Base-by-base conservation (phyloP, 30 jellyfish, hydroid and myxozoan genomes). In the Chironex yamaguchii region DNA sequence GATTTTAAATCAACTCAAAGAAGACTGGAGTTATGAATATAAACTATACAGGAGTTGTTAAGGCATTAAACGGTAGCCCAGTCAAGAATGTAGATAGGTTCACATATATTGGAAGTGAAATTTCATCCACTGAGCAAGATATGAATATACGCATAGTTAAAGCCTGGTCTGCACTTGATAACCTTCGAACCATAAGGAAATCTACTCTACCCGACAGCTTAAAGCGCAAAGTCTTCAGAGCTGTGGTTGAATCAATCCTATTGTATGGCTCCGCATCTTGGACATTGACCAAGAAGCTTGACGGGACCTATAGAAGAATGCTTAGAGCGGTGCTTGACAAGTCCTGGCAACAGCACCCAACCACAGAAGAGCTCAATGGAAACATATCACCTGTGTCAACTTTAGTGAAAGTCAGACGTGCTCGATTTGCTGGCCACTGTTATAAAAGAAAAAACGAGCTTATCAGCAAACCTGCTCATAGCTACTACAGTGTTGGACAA, bases 231-330 rank as follows among this genome's bases (percentile, higher is more conserved):
- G 27, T 76, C 62, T 76, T 76, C 64, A 50, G 24, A 76, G 88
- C 86, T 49, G 88, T 76, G 4, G 87, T 76, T n/a, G 86, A 76
- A 52, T 76, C 88, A 4, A 63, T 76, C 67, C 87, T 76, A 14
- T 62, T 52, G 17, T 51, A 76, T 52, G 88, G 88, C 14, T 50
- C 88, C 12, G 17, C 87, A 13, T n/a, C 88, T 4, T 76, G 88
- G 88, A 76, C 88, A 4, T 62, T 76, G 63, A 76, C 88, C 67
- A 76, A 76, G 30, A n/a, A n/a, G 67, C 88, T 17, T n/a, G 88
- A 76, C n/a, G n/a, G n/a, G n/a, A n/a, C n/a, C n/a, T n/a, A n/a
- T n/a, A n/a, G n/a, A n/a, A n/a, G n/a, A n/a, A n/a, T n/a, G n/a
- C n/a, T n/a, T n/a, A n/a, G n/a, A n/a, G n/a, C n/a, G n/a, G n/a